A percentile compares a stretch with the other conserved stretches of the same genome.
Evolutionary conservation across 64 coral and sea anemone genomes (phyloP).

Genomic region (Exaiptasia diaphana): DNA sequence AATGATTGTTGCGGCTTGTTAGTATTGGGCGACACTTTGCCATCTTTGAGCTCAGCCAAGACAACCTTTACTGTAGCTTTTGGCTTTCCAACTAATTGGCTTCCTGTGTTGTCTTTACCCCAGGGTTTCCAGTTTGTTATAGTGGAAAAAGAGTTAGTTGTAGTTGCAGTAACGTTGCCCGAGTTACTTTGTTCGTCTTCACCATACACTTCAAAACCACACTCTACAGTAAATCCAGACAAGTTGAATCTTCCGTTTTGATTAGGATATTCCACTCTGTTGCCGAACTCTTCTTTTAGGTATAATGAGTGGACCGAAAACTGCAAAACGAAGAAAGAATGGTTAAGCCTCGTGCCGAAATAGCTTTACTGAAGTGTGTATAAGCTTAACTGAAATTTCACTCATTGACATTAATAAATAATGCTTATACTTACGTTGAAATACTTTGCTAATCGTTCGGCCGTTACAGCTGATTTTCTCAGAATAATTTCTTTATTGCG

Average conservation of each 20-base stretch:
- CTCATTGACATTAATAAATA: too few relatives aligned
- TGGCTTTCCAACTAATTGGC: neutral
- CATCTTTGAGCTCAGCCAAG: too few relatives aligned
- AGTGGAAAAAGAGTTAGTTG: neutral
- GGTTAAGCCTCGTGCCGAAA: neutral
- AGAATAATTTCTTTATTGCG: neutral
- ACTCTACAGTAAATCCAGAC: neutral
- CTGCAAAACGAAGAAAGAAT: neutral
- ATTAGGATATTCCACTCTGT: conserved; percentile 18
- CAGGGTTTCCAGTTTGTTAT: neutral
- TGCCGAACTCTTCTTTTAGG: conserved; percentile 38
- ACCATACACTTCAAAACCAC: conserved; percentile 11
- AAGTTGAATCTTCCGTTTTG: conserved; percentile 28
- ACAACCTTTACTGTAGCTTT: too few relatives aligned
- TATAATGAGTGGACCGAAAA: neutral
- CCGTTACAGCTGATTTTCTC: conserved; percentile 1
- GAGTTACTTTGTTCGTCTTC: neutral
- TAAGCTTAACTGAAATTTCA: too few relatives aligned
- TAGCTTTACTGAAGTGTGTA: too few relatives aligned
- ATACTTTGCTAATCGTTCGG: neutral
- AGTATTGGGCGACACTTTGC: too few relatives aligned
- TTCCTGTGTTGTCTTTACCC: neutral
- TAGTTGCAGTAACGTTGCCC: neutral
- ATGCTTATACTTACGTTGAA: conserved; percentile 5
- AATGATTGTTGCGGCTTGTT: neutral